Evolutionary conservation across 1,140 invertebrate species (phyloP).

Genomic region (Helicoverpa zea): DNA sequence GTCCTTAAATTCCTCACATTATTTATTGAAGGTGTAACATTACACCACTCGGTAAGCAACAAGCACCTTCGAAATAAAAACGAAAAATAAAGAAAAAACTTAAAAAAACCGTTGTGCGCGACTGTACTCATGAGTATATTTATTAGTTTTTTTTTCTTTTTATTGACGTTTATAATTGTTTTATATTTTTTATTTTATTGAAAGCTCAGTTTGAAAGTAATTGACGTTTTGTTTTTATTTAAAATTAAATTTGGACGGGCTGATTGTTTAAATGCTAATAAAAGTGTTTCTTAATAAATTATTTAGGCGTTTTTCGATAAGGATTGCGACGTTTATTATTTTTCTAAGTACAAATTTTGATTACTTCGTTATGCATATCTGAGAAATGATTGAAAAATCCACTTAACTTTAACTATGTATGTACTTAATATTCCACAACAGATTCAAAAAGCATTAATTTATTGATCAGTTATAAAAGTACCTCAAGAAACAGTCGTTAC

Average conservation of each 20-base stretch:
- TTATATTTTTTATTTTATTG: background rate
- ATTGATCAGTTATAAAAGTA: too few species aligned
- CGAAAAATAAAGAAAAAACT: slow-evolving; percentile 45
- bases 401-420: background rate
- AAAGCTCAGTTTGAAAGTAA: background rate
- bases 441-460: too few species aligned
- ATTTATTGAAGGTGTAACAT: slow-evolving; percentile 60
- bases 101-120: slow-evolving; percentile 31
- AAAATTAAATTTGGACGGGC: background rate
- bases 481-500: too few species aligned
- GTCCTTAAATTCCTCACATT: slow-evolving; percentile 56
- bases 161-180: slow-evolving; percentile 16
- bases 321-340: too few species aligned
- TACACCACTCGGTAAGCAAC: slow-evolving; percentile 54
- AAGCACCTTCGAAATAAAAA: slow-evolving; percentile 54
- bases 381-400: too few species aligned
- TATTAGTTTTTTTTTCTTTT: slow-evolving; percentile 29
- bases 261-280: too few species aligned
- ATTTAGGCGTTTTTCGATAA: too few species aligned
- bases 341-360: too few species aligned
- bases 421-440: background rate
- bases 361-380: too few species aligned
- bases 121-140: slow-evolving; percentile 5
- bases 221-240: background rate
- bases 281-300: too few species aligned